Conservation (phyloP, 2,888 invertebrate genomes). For the Hybos culiciformis region DNA sequence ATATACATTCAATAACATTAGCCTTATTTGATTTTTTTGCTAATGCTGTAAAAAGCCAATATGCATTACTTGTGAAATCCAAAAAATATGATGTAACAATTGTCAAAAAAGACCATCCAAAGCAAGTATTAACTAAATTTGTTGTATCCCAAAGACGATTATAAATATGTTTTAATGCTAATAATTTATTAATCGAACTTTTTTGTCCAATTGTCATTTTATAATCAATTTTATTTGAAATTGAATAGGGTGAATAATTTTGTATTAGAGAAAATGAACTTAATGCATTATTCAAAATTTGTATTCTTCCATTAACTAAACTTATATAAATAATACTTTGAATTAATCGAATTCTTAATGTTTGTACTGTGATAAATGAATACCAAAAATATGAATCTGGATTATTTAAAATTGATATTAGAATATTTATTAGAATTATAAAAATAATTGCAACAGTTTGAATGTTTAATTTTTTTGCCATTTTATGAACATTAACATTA, state of each 20-base stretch:
- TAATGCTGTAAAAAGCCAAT: constrained; percentile 23
- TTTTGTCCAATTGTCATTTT: constrained; percentile 1
- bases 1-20: constrained; percentile 12
- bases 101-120: constrained; percentile 29
- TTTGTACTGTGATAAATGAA: constrained; percentile 18
- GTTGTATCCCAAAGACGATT: constrained; percentile 24
- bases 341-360: constrained; percentile 22
- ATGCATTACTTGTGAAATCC: constrained; percentile 27
- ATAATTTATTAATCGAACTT: constrained; percentile 22
- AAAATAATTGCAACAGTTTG: constrained; percentile 6
- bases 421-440: constrained; percentile 3
- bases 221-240: not conserved
- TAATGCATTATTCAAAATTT: constrained; percentile 12
- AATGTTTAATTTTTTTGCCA: not conserved
- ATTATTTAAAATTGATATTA: constrained; percentile 4
- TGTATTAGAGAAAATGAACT: constrained; percentile 5
- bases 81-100: constrained; percentile 25
- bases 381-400: constrained; percentile 11
- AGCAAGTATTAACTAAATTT: constrained; percentile 22
- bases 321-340: constrained; percentile 18
- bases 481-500: not conserved
- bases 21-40: constrained; percentile 3
- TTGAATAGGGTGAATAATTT: no score
- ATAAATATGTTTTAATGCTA: constrained; percentile 23
- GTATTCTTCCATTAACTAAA: constrained; percentile 11